Evolutionary conservation across 2,113 vertebrate species (phyloP), one percentile per base, ranked within the genome.

Genomic region (Trogon melanurus): DNA sequence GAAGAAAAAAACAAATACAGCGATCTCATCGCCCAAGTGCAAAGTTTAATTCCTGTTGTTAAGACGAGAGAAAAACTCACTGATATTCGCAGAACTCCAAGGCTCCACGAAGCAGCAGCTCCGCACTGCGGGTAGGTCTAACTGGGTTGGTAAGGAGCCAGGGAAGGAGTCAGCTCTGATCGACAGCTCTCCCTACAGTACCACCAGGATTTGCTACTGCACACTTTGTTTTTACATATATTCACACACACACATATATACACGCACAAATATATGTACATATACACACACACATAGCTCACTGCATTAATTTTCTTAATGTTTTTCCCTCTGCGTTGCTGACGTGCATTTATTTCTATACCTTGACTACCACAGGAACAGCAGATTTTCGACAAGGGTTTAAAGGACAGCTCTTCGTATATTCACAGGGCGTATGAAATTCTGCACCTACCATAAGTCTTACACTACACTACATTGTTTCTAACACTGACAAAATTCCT

Each of bases 191-290:
- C 75, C 81, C n/a, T n/a, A n/a, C 26, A 95, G 85, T 91, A 88
- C 32, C 48, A 94, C 79, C 67, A 81, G 38, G 57, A 16, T 91
- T 62, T 91, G 95, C 95, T 96, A 92, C 75, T 92, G 90, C 90
- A 86, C 83, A 47, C 78, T 94, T 41, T 41, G 11, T 41, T 92
- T n/a, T 2, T 25, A 34, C 21, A 21, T 47, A 13, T 30, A 12
- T 5, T 10, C 41, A 41, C 11, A 41, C 41, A 41, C 41, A 41
- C 41, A 41, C 41, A 41, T 41, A 41, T 13, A 41, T 41, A 13
- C 41, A 41, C 41, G 11, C 41, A 41, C 41, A 41, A 41, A 41
- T 41, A 41, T 41, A 41, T 41, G 41, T 41, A 41, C 4, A 64
- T 5, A 41, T 12, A 30, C 2, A 56, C 4, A 50, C 1, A 5